Percentiles rank a stretch among this genome's conserved stretches.
phyloP scores from a whole-genome alignment of 37 sponge, comb jelly and placozoan species.

The Eunapius fragilis region DNA sequence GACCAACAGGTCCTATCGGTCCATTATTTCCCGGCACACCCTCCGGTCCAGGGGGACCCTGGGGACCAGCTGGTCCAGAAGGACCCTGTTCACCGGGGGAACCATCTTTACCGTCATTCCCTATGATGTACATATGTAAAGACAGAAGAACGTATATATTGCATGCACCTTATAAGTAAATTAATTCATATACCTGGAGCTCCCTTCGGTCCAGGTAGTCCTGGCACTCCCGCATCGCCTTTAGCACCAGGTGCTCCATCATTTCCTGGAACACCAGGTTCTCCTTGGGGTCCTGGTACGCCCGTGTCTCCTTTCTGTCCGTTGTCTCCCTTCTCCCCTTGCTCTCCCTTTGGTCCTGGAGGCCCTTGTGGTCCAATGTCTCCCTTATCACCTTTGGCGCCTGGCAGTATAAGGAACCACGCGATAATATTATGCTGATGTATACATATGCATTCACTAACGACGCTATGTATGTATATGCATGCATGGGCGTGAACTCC shows the following conservation, averaged over 20 bases:
- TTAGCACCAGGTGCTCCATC: conserved; percentile 64
- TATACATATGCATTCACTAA: neutral
- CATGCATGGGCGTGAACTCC: neutral
- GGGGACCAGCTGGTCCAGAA: no score
- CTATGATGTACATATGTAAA: neutral
- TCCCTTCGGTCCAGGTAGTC: conserved; percentile 28
- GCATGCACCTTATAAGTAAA: neutral
- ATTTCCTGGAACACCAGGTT: conserved; percentile 46
- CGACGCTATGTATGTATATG: neutral
- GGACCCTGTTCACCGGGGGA: no score
- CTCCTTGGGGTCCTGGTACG: no score
- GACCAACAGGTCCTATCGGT: no score
- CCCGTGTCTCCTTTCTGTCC: neutral
- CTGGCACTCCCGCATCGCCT: conserved; percentile 49
- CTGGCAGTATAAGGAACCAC: neutral
- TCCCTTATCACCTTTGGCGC: conserved; percentile 59
- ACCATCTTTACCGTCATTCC: neutral
- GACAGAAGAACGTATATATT: neutral
- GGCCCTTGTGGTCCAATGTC: conserved; percentile 56
- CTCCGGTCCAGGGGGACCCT: no score
- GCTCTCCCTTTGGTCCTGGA: conserved; percentile 28
- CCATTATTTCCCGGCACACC: no score
- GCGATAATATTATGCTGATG: neutral
- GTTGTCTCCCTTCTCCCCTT: neutral
- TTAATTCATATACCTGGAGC: neutral